Evolutionary conservation across 2,888 invertebrate genomes (phyloP).

Genomic region (Micoletzkya japonica): DNA sequence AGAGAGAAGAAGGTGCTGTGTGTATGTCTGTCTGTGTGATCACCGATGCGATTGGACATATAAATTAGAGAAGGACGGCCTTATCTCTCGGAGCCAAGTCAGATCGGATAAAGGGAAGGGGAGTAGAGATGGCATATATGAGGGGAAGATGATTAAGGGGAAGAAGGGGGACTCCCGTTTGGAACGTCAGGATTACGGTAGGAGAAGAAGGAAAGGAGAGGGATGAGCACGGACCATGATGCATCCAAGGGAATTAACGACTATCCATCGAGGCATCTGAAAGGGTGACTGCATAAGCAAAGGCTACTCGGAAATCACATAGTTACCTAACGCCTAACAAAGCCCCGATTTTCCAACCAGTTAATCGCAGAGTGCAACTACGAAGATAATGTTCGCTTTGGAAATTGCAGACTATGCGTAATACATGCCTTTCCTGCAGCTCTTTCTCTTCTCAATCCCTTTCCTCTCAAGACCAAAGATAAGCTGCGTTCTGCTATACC

Average conservation of each 20-base stretch:
- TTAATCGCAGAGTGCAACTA: too few relatives aligned
- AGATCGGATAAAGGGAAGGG: neutral
- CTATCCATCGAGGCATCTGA: neutral
- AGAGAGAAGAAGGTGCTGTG: neutral
- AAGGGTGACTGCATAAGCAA: too few relatives aligned
- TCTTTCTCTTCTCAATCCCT: too few relatives aligned
- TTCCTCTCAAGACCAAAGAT: too few relatives aligned
- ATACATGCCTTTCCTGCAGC: too few relatives aligned
- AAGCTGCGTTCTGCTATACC: too few relatives aligned
- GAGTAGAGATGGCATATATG: slow-evolving; percentile 10
- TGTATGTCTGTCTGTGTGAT: neutral
- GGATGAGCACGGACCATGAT: neutral
- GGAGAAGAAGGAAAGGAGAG: neutral
- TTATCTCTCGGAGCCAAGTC: neutral
- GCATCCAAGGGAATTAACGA: neutral
- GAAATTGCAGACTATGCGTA: too few relatives aligned
- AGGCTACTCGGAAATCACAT: too few relatives aligned
- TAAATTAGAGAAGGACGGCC: neutral
- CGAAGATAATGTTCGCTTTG: too few relatives aligned
- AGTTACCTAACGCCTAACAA: too few relatives aligned
- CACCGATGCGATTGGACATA: neutral
- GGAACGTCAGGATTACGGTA: neutral
- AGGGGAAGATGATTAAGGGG: neutral
- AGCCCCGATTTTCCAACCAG: too few relatives aligned
- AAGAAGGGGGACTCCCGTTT: neutral